phyloP scores from a whole-genome alignment of 2,113 vertebrate genomes.

The Lasiurus borealis region DNA sequence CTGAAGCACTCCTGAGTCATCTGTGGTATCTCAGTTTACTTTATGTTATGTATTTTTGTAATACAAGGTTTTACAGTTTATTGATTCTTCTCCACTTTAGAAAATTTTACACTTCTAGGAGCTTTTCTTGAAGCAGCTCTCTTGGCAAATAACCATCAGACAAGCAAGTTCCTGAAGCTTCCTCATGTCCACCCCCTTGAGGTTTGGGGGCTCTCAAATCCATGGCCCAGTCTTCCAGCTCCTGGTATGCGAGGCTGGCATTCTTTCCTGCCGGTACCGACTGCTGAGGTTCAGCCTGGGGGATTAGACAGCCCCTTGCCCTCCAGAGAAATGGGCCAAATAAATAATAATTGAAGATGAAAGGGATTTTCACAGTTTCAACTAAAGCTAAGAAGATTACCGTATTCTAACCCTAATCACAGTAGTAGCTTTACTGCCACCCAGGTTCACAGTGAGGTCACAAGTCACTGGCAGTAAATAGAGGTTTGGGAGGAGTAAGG shows the following conservation, averaged over 20 bases:
- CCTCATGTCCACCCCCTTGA: neutral
- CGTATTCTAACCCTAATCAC: slow-evolving; percentile 72
- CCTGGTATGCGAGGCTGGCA: slow-evolving; percentile 58
- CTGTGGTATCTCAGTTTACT: neutral
- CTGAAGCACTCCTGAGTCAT: neutral
- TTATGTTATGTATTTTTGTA: neutral
- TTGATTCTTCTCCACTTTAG: neutral
- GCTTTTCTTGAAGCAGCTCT: neutral
- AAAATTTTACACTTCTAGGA: neutral
- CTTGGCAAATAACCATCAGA: neutral
- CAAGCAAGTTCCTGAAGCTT: neutral
- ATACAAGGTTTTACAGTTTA: neutral
- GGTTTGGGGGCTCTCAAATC: neutral
- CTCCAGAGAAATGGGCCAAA: slow-evolving; percentile 66
- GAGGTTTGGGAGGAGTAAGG: slow-evolving; percentile 36
- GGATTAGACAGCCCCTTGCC: slow-evolving; percentile 70
- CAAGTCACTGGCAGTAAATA: slow-evolving; percentile 68
- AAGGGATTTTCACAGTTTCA: slow-evolving; percentile 80
- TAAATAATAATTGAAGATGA: slow-evolving; percentile 82
- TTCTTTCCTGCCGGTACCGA: slow-evolving; percentile 58
- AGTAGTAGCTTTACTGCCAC: slow-evolving; percentile 64
- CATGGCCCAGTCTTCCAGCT: neutral
- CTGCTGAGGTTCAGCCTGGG: slow-evolving; percentile 34
- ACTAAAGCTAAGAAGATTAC: slow-evolving; percentile 76
- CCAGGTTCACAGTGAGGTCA: slow-evolving; percentile 75